These are phyloP conservation scores for Conistra vaccinii DNA, from an alignment of 2,888 invertebrate genomes.

Conservation along the genomic window DNA sequence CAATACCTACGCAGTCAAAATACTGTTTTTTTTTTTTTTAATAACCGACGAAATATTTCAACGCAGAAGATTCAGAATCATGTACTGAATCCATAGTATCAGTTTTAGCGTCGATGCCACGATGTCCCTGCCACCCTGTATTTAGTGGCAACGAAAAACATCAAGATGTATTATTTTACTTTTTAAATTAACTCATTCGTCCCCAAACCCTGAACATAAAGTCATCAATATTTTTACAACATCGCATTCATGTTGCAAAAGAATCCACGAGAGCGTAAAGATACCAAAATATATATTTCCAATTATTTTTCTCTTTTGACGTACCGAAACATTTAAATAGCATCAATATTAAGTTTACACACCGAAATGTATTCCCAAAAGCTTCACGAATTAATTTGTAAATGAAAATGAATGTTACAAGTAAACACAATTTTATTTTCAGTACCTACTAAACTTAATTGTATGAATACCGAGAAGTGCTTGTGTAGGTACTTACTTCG, in stretches of 20 bases:
- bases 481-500: not conserved
- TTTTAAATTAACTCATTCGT: not conserved
- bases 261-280: not conserved
- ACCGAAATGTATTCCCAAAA: conserved; percentile 8
- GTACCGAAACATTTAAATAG: not conserved
- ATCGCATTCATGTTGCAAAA: not conserved
- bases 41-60: too few species aligned
- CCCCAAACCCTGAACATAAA: not conserved
- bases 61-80: too few species aligned
- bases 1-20: too few species aligned
- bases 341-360: conserved; percentile 12
- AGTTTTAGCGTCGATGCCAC: too few species aligned
- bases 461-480: conserved; percentile 18
- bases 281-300: not conserved
- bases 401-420: conserved; percentile 29
- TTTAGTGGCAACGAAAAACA: too few species aligned
- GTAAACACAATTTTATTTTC: conserved; percentile 4
- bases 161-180: not conserved
- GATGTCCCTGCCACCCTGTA: too few species aligned
- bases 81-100: too few species aligned
- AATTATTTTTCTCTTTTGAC: not conserved
- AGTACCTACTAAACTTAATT: conserved; percentile 5
- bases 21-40: too few species aligned
- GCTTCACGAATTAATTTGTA: conserved; percentile 29
- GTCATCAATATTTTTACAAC: not conserved